Conservation (phyloP, 2,888 invertebrate species). For the Amphipyra berbera region DNA sequence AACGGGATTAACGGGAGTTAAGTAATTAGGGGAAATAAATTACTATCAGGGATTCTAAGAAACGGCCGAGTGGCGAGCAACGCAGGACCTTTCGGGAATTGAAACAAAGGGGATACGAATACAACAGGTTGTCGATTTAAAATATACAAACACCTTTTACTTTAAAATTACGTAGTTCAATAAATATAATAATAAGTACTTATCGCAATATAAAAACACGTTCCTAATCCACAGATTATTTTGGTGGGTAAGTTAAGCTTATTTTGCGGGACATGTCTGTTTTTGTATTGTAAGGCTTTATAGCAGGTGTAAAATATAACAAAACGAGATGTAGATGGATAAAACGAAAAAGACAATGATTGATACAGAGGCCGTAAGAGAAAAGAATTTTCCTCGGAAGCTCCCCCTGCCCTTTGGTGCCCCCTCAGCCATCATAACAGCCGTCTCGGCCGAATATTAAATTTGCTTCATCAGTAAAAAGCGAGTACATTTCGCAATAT, state of each 20-base stretch:
- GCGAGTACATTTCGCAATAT: constrained; percentile 76
- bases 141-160: constrained; percentile 3
- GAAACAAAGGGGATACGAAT: constrained; percentile 35
- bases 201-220: too few species aligned
- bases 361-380: constrained; percentile 72
- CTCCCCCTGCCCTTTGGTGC: constrained; percentile 41
- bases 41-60: constrained; percentile 69
- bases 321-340: constrained; percentile 63
- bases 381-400: constrained; percentile 71
- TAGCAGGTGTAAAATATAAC: constrained; percentile 61
- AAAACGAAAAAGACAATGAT: constrained; percentile 77
- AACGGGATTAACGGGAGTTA: constrained; percentile 78
- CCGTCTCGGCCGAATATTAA: constrained; percentile 82
- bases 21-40: constrained; percentile 82
- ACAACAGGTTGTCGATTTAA: constrained; percentile 32
- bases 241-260: too few species aligned
- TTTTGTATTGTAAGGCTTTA: constrained; percentile 5
- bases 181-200: too few species aligned
- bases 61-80: constrained; percentile 57
- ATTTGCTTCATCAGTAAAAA: constrained; percentile 80
- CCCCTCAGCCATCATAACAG: constrained; percentile 69
- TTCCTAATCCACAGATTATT: too few species aligned
- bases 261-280: too few species aligned
- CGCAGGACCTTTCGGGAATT: constrained; percentile 56
- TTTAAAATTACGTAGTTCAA: background rate